Evolutionary conservation across 2,113 vertebrate species (phyloP).

Genomic region (Plestiodon gilberti): DNA sequence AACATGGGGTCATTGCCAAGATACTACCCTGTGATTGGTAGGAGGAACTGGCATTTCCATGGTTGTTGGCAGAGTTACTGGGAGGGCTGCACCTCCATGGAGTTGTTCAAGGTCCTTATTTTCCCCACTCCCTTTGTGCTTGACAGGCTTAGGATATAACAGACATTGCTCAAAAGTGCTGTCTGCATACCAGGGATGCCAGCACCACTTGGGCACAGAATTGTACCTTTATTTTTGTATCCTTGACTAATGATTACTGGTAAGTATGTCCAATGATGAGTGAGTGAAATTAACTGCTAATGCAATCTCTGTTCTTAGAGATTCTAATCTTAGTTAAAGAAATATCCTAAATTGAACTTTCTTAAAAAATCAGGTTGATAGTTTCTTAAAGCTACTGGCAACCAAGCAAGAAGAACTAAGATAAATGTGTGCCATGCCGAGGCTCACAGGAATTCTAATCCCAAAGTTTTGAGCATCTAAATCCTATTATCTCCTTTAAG

Average conservation of each 20-base stretch:
- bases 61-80: too few species aligned
- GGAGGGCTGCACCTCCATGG: too few species aligned
- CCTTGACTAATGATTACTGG: neutral
- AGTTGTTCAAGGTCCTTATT: too few species aligned
- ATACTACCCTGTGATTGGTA: too few species aligned
- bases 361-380: neutral
- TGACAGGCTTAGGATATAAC: too few species aligned
- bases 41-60: too few species aligned
- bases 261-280: neutral
- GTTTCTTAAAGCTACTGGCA: neutral
- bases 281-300: neutral
- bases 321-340: neutral
- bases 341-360: neutral
- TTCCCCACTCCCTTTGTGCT: too few species aligned
- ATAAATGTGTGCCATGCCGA: neutral
- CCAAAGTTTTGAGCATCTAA: conserved; percentile 18
- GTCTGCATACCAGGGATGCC: too few species aligned
- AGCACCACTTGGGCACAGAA: neutral
- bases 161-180: too few species aligned
- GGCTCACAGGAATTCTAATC: conserved; percentile 4
- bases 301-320: neutral
- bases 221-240: neutral
- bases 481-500: conserved; percentile 20
- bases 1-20: too few species aligned
- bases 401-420: neutral